Conservation (phyloP, 1,140 invertebrate species). For the Drosophila burlai region DNA sequence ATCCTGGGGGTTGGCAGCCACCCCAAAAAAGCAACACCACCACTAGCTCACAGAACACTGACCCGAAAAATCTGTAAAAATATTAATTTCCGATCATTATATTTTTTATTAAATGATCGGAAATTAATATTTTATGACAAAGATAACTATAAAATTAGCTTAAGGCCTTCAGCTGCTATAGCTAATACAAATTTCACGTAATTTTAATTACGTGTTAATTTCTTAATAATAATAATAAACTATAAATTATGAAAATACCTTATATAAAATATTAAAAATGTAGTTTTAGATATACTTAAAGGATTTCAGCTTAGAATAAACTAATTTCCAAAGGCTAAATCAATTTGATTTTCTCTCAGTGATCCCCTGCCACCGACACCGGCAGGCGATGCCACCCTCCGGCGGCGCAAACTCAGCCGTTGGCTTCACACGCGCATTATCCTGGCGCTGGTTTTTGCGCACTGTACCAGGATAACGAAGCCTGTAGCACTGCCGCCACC, state of each 20-base stretch:
- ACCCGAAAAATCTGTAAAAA: conserved; percentile 1
- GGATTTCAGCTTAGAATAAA: neutral
- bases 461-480: conserved; percentile 67
- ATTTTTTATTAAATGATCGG: too few species aligned
- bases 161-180: too few species aligned
- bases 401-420: conserved; percentile 57
- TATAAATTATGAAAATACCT: neutral
- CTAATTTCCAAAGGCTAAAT: neutral
- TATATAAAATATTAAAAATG: neutral
- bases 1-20: conserved; percentile 79
- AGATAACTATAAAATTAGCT: too few species aligned
- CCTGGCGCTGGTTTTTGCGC: conserved; percentile 63
- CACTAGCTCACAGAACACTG: conserved; percentile 20
- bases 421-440: conserved; percentile 69
- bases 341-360: neutral
- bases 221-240: too few species aligned
- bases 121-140: neutral
- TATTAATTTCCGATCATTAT: accelerated
- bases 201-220: too few species aligned
- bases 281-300: neutral
- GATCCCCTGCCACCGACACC: conserved; percentile 9
- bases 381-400: conserved; percentile 59
- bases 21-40: conserved; percentile 66
- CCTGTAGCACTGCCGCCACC: conserved; percentile 22
- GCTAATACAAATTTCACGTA: too few species aligned